Conservation (phyloP, 2,888 invertebrate genomes). For the Aphodius granarius region DNA sequence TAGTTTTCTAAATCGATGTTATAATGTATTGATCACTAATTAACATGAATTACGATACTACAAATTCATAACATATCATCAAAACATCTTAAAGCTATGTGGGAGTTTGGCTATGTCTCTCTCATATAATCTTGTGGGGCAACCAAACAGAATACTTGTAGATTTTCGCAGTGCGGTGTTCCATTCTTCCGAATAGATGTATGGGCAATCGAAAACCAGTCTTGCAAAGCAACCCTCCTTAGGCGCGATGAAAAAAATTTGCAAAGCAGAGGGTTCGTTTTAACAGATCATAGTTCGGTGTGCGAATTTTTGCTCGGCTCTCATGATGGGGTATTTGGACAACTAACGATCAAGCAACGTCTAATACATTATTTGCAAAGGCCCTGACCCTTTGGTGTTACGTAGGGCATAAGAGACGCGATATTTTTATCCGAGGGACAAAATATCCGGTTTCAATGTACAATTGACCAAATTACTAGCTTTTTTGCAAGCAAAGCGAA, state of each 20-base stretch:
- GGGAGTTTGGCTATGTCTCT: no score
- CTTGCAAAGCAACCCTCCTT: neutral
- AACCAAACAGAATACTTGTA: no score
- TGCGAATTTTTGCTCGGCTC: neutral
- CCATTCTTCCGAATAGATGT: neutral
- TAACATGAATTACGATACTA: no score
- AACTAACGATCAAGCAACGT: neutral
- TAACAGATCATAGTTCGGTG: neutral
- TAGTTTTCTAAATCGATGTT: neutral
- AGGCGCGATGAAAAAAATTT: neutral
- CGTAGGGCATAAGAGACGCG: neutral
- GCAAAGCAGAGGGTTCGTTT: neutral
- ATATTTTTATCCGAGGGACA: neutral
- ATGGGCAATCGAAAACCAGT: neutral
- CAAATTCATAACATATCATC: no score
- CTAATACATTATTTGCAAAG: neutral
- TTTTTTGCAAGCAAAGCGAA: no score
- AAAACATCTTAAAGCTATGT: no score
- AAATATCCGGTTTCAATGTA: neutral
- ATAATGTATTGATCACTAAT: neutral
- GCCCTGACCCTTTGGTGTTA: neutral
- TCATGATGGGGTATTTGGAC: neutral
- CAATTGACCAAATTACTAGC: neutral
- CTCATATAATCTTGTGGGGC: no score
- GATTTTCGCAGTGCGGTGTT: neutral